Conservation (phyloP, 2,113 vertebrate genomes). For the Physeter macrocephalus region DNA sequence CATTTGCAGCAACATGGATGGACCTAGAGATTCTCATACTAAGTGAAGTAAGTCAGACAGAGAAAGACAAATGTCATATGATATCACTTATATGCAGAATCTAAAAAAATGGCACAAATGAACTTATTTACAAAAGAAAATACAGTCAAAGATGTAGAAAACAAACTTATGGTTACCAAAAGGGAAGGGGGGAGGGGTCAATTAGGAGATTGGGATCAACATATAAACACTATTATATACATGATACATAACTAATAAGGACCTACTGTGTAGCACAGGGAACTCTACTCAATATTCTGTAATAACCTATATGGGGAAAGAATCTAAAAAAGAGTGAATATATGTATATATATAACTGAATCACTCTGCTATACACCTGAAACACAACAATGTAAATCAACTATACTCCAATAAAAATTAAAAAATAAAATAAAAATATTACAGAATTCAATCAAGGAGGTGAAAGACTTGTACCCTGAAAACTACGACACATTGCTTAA, state of each 20-base stretch:
- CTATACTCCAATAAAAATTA: not conserved
- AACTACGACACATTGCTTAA: not conserved
- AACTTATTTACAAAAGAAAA: not conserved
- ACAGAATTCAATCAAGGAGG: not conserved
- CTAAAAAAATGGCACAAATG: not conserved
- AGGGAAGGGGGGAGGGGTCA: not conserved
- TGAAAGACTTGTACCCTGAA: not conserved
- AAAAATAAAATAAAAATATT: not conserved
- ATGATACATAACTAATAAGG: not conserved
- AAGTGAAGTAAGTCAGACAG: not conserved
- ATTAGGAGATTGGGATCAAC: not conserved
- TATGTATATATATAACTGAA: not conserved
- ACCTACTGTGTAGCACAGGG: not conserved
- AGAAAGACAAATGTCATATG: not conserved
- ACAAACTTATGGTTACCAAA: not conserved
- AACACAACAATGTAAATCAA: not conserved
- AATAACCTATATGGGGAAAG: not conserved
- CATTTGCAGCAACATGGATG: not conserved
- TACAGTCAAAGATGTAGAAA: not conserved
- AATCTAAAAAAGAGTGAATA: not conserved
- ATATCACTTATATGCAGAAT: not conserved
- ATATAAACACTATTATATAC: not conserved
- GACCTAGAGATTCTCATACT: not conserved
- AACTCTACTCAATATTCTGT: not conserved
- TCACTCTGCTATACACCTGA: not conserved